Percentiles rank a stretch among this genome's conserved stretches.
These are phyloP conservation scores for Zeuzera pyrina DNA, from an alignment of 2,888 invertebrate species.

Conservation along the genomic window DNA sequence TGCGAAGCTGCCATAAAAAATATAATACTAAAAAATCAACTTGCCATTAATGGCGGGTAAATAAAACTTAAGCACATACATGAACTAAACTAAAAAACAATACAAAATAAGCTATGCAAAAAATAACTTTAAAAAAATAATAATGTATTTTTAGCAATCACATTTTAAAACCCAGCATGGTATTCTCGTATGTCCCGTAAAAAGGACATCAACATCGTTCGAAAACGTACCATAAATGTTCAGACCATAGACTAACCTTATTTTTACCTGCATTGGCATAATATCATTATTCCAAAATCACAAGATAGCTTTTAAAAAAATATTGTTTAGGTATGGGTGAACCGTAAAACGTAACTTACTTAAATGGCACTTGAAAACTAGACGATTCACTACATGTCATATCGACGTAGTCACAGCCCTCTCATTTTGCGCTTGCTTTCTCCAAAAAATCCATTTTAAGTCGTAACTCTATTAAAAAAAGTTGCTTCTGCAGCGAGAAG, in stretches of 20 bases:
- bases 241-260: too few relatives aligned
- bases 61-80: constrained; percentile 36
- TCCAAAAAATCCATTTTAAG: constrained; percentile 69
- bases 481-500: constrained; percentile 63
- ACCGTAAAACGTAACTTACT: too few relatives aligned
- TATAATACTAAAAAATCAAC: constrained; percentile 26
- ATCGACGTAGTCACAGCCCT: constrained; percentile 1
- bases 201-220: too few relatives aligned
- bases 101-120: constrained; percentile 53
- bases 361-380: too few relatives aligned
- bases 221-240: too few relatives aligned
- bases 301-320: too few relatives aligned
- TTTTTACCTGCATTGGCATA: too few relatives aligned
- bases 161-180: constrained; percentile 23
- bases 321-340: too few relatives aligned
- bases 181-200: background rate
- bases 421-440: constrained; percentile 58
- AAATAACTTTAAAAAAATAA: constrained; percentile 57
- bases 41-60: constrained; percentile 16
- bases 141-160: constrained; percentile 39
- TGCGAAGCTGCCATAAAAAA: constrained; percentile 30
- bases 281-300: too few relatives aligned
- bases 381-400: too few relatives aligned
- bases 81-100: constrained; percentile 34
- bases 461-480: constrained; percentile 60